Evolutionary conservation across 2,888 invertebrate species (phyloP).

Genomic region (Chydorus sphaericus): DNA sequence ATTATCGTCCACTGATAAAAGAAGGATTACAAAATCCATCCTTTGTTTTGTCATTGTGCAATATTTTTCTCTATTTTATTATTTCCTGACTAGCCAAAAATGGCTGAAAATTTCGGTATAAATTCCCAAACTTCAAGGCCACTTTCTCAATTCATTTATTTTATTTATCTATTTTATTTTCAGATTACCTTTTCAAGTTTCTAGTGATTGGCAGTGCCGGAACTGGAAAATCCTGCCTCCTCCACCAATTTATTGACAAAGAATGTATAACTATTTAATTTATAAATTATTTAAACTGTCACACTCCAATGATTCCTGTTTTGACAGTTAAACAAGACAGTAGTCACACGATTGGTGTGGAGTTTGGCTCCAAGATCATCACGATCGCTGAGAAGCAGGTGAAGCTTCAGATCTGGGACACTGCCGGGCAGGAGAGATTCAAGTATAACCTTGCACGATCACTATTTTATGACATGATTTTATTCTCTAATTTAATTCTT

Average conservation of each 20-base stretch:
- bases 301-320: too few relatives aligned
- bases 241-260: slow-evolving; percentile 70
- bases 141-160: neutral
- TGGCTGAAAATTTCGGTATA: neutral
- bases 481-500: slow-evolving; percentile 19
- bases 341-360: slow-evolving; percentile 71
- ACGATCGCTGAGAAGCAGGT: slow-evolving; percentile 68
- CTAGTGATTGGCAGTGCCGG: slow-evolving; percentile 72
- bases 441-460: slow-evolving; percentile 22
- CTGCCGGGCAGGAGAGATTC: slow-evolving; percentile 36
- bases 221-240: slow-evolving; percentile 64
- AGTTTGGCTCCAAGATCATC: slow-evolving; percentile 72
- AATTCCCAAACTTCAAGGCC: neutral
- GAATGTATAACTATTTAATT: slow-evolving; percentile 47
- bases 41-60: too few relatives aligned
- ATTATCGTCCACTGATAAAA: too few relatives aligned
- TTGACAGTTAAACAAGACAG: slow-evolving; percentile 71
- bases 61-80: too few relatives aligned
- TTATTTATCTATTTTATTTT: slow-evolving; percentile 23
- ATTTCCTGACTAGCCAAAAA: too few relatives aligned
- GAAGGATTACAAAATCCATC: too few relatives aligned
- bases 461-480: neutral
- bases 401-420: slow-evolving; percentile 67
- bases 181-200: slow-evolving; percentile 73
- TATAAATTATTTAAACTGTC: neutral